phyloP scores from a whole-genome alignment of 1,140 invertebrate genomes.

The Andrena cerasifolii region DNA sequence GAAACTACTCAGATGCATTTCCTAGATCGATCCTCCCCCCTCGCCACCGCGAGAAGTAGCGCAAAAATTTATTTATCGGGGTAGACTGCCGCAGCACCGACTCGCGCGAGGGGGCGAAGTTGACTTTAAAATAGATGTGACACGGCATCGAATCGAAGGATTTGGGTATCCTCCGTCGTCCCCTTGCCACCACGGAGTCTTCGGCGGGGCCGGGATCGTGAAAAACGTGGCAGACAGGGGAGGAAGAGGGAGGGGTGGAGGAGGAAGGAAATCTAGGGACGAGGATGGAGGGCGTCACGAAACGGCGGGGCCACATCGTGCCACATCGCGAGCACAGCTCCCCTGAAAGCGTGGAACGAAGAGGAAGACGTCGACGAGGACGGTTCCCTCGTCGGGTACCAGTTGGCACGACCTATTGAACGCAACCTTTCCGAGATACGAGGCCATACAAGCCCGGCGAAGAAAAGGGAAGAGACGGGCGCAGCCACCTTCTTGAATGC shows the following conservation, averaged over 20 bases:
- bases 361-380: constrained; percentile 32
- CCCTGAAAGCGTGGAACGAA: constrained; percentile 1
- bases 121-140: constrained; percentile 27
- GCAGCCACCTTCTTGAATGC: constrained; percentile 40
- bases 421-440: constrained; percentile 57
- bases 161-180: constrained; percentile 9
- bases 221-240: constrained; percentile 9
- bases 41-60: not conserved
- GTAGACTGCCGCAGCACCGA: not conserved
- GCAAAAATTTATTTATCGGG: constrained; percentile 18
- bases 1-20: not conserved
- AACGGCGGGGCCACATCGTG: constrained; percentile 8
- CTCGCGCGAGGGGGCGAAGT: not conserved
- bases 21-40: not conserved
- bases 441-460: constrained; percentile 5
- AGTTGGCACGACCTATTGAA: constrained; percentile 64
- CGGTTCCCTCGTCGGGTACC: constrained; percentile 43
- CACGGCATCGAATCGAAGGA: constrained; percentile 11
- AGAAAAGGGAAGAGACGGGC: constrained; percentile 27
- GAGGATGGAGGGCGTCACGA: constrained; percentile 6
- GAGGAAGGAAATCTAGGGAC: not conserved
- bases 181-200: too few species aligned
- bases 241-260: not conserved
- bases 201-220: constrained; percentile 13
- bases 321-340: constrained; percentile 3